These are phyloP conservation scores for Proterorhinus semilunaris DNA, from an alignment of 2,113 vertebrate genomes.

Conservation along the genomic window DNA sequence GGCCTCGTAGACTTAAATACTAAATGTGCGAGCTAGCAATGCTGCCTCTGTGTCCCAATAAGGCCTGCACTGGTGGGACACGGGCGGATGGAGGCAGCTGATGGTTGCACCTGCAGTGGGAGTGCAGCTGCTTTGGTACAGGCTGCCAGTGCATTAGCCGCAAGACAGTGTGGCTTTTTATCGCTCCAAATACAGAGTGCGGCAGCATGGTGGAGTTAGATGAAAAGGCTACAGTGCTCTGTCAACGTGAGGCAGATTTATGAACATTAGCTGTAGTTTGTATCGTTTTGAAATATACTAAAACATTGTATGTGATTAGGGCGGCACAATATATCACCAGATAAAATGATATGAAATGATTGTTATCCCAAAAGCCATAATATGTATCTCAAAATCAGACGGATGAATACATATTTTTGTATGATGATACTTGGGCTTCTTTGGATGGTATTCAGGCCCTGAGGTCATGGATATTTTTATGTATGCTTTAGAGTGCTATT, in stretches of 20 bases:
- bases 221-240: background rate
- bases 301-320: too few species aligned
- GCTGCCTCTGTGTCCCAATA: conserved; percentile 8
- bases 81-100: background rate
- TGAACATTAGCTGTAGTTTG: background rate
- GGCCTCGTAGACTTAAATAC: conserved; percentile 49
- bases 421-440: too few species aligned
- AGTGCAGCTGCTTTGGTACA: conserved; percentile 8
- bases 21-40: conserved; percentile 18
- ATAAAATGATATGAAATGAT: too few species aligned
- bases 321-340: too few species aligned
- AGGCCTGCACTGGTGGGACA: background rate
- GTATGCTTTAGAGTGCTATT: too few species aligned
- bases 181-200: background rate
- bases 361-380: too few species aligned
- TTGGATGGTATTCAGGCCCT: too few species aligned
- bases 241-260: background rate
- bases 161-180: conserved; percentile 1
- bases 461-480: too few species aligned
- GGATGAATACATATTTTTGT: too few species aligned
- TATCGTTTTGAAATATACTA: too few species aligned
- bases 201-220: background rate
- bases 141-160: conserved; percentile 1
- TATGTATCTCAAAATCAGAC: too few species aligned
- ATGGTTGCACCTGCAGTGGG: background rate